Conservation (phyloP, 2,888 invertebrate species). For the Halocaridina rubra region DNA sequence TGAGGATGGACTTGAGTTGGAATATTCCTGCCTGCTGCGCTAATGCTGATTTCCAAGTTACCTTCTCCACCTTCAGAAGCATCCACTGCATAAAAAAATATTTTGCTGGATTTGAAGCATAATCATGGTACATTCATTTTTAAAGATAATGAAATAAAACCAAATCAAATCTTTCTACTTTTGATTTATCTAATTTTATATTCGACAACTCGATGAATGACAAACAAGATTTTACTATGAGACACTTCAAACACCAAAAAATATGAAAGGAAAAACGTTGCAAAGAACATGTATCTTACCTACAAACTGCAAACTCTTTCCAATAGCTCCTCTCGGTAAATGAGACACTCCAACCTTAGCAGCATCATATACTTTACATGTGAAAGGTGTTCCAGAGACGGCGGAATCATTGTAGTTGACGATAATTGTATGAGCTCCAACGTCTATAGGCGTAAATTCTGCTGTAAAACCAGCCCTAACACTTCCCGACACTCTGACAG, state of each 20-base stretch:
- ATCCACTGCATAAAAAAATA: slow-evolving; percentile 85
- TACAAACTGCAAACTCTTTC: slow-evolving; percentile 91
- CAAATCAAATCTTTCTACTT: too few species aligned
- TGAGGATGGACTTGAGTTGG: slow-evolving; percentile 95
- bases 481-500: slow-evolving; percentile 89
- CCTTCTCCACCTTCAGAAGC: slow-evolving; percentile 97
- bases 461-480: slow-evolving; percentile 88
- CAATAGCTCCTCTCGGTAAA: slow-evolving; percentile 84
- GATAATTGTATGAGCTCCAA: slow-evolving; percentile 91
- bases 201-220: too few species aligned
- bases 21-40: slow-evolving; percentile 90
- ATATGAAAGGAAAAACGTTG: too few species aligned
- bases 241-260: too few species aligned
- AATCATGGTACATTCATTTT: too few species aligned
- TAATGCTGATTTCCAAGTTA: slow-evolving; percentile 95
- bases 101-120: too few species aligned
- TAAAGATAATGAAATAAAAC: too few species aligned
- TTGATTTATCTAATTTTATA: too few species aligned
- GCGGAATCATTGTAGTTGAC: slow-evolving; percentile 92
- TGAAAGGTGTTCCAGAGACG: slow-evolving; percentile 79
- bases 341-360: slow-evolving; percentile 85
- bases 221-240: too few species aligned
- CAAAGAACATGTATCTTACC: slow-evolving; percentile 68
- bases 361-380: slow-evolving; percentile 93
- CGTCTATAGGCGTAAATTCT: slow-evolving; percentile 90